These are phyloP conservation scores for Myathropa florea DNA, from an alignment of 2,888 invertebrate species.

Conservation along the genomic window DNA sequence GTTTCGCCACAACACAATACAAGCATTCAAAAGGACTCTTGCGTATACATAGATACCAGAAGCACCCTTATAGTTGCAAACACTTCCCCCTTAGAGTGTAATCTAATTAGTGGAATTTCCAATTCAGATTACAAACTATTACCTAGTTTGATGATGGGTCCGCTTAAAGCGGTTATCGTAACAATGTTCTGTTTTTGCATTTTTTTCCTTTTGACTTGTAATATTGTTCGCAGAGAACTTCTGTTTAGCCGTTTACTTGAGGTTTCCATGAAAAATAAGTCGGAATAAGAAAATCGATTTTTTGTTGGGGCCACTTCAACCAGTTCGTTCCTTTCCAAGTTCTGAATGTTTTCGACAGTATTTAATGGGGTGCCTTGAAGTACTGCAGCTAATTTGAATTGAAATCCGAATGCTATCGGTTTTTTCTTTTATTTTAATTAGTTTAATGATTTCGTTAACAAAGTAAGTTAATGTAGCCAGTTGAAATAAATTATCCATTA, in stretches of 20 bases:
- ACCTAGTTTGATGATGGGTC: conserved; percentile 58
- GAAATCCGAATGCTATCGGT: too few species aligned
- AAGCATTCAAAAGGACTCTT: background rate
- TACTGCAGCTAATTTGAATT: background rate
- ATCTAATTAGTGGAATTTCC: conserved; percentile 65
- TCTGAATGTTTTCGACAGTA: background rate
- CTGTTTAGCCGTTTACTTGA: conserved; percentile 11
- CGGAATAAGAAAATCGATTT: conserved; percentile 48
- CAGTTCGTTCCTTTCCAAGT: background rate
- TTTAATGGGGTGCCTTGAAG: background rate
- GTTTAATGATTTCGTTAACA: too few species aligned
- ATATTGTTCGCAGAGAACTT: conserved; percentile 29
- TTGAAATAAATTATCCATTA: too few species aligned
- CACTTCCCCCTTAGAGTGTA: conserved; percentile 38
- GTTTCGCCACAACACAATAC: conserved; percentile 23
- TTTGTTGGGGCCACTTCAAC: background rate
- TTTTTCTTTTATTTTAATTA: too few species aligned
- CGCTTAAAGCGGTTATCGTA: conserved; percentile 51
- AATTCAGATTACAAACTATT: conserved; percentile 61
- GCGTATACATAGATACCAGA: conserved; percentile 5
- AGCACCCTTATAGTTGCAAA: conserved; percentile 50
- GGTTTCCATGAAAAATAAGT: conserved; percentile 53
- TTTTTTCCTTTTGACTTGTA: conserved; percentile 19
- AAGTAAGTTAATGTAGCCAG: too few species aligned
- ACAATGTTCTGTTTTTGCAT: conserved; percentile 20